phyloP scores from a whole-genome alignment of 1,140 invertebrate genomes.

The Diorhabda elongata region DNA sequence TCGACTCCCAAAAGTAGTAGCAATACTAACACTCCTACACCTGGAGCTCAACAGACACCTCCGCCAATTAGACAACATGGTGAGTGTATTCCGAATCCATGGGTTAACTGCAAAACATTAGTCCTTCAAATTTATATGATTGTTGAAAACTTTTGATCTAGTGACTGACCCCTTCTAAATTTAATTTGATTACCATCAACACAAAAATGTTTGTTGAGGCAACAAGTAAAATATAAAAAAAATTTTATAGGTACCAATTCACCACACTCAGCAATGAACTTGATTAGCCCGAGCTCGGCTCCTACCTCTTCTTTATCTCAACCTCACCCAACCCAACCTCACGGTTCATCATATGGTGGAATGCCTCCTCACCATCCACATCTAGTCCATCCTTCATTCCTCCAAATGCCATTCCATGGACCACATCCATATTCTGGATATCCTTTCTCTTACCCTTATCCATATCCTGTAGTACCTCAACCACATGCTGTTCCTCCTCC shows the following conservation, averaged over 20 bases:
- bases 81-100: slow-evolving; percentile 2
- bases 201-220: no score
- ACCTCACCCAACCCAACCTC: slow-evolving; percentile 63
- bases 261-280: slow-evolving; percentile 56
- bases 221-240: no score
- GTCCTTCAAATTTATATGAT: no score
- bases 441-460: slow-evolving; percentile 59
- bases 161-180: no score
- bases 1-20: slow-evolving; percentile 39
- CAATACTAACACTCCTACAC: slow-evolving; percentile 36
- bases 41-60: slow-evolving; percentile 42
- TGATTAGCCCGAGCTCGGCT: slow-evolving; percentile 59
- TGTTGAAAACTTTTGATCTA: no score
- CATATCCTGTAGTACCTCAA: slow-evolving; percentile 63
- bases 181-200: no score
- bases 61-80: slow-evolving; percentile 46
- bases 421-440: slow-evolving; percentile 44
- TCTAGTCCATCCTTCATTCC: slow-evolving; percentile 59
- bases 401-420: slow-evolving; percentile 31
- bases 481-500: slow-evolving; percentile 69
- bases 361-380: slow-evolving; percentile 61
- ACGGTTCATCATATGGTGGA: slow-evolving; percentile 44
- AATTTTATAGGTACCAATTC: slow-evolving; percentile 39
- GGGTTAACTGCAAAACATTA: no score
- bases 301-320: slow-evolving; percentile 58